Base-by-base conservation (phyloP, 2,888 invertebrate genomes). In the Watsonalla cultraria region DNA sequence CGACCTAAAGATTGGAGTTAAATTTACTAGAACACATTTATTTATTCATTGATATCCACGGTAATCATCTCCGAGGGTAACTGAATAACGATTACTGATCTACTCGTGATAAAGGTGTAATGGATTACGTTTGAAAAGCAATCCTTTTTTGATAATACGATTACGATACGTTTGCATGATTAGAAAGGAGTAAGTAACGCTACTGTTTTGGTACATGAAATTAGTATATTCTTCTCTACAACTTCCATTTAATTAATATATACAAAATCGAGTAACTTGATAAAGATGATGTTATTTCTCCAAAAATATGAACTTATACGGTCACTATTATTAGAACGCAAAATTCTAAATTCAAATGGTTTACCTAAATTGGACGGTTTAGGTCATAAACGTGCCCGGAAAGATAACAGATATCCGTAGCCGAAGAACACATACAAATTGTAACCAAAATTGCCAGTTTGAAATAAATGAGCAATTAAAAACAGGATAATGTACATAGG, bases 1-100 rank as follows among this genome's bases (percentile, higher is more conserved):
- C 70, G 76, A 68, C 74, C 77, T 70, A 78, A 79, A 84, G 87
- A 85, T 86, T 80, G 76, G 78, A 82, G 87, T 86, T 89, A 85
- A 90, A 90, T 90, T 90, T 87, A 90, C 80, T 85, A 86, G 90
- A 90, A 89, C 85, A 88, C 82, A 87, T 89, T 89, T 86, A 89
- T 86, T 87, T 84, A 86, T 49, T 49, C 49, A 37, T 69, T 76
- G 81, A 79, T 84, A 76, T 70, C 75, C 74, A 64, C 71, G 80
- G 80, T 83, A 82, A 84, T 80, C 76, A 85, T 84, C 78, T 80
- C 72, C 62, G 71, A 72, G 79, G 81, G 79, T 77, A 73, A 74
- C 76, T 78, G 73, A 66, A 70, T 75, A 70, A 76, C 70, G 76
- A 79, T 76, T 69, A 65, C 55, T 58, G 69, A 74, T 72, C 62